phyloP scores from a whole-genome alignment of 2,113 vertebrate species.

The Mungos mungo region DNA sequence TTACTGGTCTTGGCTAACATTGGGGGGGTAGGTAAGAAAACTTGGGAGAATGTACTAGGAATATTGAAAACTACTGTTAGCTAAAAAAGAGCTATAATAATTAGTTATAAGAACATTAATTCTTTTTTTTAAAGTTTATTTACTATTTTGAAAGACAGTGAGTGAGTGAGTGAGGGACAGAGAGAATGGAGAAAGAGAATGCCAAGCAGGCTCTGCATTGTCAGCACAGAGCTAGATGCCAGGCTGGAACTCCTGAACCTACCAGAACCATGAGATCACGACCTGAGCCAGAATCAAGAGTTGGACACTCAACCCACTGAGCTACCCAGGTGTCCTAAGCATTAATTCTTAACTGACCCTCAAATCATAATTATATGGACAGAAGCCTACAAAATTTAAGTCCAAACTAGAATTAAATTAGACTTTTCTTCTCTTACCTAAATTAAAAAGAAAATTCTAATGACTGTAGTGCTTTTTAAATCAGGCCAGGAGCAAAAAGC shows the following conservation, averaged over 20 bases:
- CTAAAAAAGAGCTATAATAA: not conserved
- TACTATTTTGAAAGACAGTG: too few species aligned
- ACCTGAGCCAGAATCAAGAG: too few species aligned
- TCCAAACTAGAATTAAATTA: not conserved
- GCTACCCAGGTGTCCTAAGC: too few species aligned
- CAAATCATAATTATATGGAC: not conserved
- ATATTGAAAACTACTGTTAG: not conserved
- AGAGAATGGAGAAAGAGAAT: too few species aligned
- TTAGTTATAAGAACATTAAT: not conserved
- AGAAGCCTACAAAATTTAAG: not conserved
- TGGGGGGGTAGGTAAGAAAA: not conserved
- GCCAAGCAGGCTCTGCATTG: too few species aligned
- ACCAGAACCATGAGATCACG: too few species aligned
- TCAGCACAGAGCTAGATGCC: too few species aligned
- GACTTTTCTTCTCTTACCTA: not conserved
- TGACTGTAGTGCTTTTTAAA: not conserved
- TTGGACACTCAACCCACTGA: too few species aligned
- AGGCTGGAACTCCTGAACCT: too few species aligned
- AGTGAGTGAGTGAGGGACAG: too few species aligned
- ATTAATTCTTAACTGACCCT: not conserved
- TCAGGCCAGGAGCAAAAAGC: not conserved
- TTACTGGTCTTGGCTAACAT: not conserved
- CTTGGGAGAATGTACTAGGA: not conserved
- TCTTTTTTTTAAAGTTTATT: not conserved
- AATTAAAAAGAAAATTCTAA: not conserved